These are phyloP conservation scores for Coregonus suidteri DNA, from an alignment of 2,797 vertebrate species.

Conservation along the genomic window DNA sequence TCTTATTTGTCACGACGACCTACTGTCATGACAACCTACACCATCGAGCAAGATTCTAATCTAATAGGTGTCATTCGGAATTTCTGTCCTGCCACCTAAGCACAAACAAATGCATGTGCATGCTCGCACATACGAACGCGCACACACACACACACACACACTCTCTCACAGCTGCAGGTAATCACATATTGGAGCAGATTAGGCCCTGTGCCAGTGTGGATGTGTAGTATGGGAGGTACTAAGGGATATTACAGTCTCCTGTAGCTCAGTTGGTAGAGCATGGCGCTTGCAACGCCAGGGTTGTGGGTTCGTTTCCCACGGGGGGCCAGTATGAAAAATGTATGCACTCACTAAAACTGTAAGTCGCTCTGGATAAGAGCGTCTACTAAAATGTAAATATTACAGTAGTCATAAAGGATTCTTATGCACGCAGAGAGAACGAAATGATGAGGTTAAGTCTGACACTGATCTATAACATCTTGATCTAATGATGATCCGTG, in stretches of 20 bases:
- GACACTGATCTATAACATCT: slow-evolving; percentile 9
- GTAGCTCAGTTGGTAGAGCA: no score
- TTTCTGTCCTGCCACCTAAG: not conserved
- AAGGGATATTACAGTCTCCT: not conserved
- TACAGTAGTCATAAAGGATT: not conserved
- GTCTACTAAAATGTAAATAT: no score
- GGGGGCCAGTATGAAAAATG: no score
- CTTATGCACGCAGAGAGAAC: not conserved
- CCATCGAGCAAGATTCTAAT: slow-evolving; percentile 26
- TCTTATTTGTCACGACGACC: slow-evolving; percentile 13
- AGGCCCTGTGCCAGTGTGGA: not conserved
- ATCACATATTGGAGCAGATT: not conserved
- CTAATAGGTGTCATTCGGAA: not conserved
- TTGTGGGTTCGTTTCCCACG: no score
- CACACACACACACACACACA: not conserved
- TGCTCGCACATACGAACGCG: not conserved
- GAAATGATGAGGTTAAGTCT: slow-evolving; percentile 1
- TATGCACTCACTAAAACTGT: no score
- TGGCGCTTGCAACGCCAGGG: no score
- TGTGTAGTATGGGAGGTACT: not conserved
- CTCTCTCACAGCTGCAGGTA: not conserved
- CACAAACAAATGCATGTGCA: not conserved
- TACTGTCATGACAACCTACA: not conserved
- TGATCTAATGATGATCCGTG: not conserved
- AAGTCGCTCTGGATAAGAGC: no score